Evolutionary conservation across 2,113 vertebrate genomes (phyloP), one percentile per base, ranked within the genome.

Genomic region (Toxotes chatareus): DNA sequence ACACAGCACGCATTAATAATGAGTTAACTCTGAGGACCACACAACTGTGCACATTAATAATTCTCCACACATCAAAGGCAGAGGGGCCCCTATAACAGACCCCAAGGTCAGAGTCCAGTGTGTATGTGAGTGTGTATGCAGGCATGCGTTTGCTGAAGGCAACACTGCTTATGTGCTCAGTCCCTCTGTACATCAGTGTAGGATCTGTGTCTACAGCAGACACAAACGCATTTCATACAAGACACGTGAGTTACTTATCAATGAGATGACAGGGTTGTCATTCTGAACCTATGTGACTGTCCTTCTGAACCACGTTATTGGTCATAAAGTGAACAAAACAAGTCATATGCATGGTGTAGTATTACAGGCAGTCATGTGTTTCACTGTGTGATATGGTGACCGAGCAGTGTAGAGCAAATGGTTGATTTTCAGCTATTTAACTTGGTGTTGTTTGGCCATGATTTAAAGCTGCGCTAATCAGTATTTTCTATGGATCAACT

Each of bases 1-100:
- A 73, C 21, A 76, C 38, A 68, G 9, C 12, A 34, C 63, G 72
- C 65, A 79, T 84, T 53, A 83, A 82, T 84, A 80, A 79, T 81
- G 76, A 73, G 72, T 80, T 74, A 55, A 86, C 61, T 14, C 14
- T 4, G 73, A 77, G 78, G 78, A 80, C 66, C 51, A 62, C 69
- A 44, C 42, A 57, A 57, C 53, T 77, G 65, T 19, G 38, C 31
- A 46, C 80, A 85, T 90, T 79, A 86, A 86, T 87, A 78, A 85
- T 91, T 88, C 80, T 87, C 65, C 72, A 73, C 61, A 53, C 74
- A 79, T 84, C 84, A 86, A 81, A 90, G 76, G 65, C 56, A 31
- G 63, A 73, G 73, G 78, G 82, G 65, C 44, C 81, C 57, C 55
- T 40, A 42, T 38, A 36, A 34, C 60, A 62, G 70, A 79, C 64